Base-by-base conservation (phyloP, 2,113 vertebrate species). In the Naja naja region DNA sequence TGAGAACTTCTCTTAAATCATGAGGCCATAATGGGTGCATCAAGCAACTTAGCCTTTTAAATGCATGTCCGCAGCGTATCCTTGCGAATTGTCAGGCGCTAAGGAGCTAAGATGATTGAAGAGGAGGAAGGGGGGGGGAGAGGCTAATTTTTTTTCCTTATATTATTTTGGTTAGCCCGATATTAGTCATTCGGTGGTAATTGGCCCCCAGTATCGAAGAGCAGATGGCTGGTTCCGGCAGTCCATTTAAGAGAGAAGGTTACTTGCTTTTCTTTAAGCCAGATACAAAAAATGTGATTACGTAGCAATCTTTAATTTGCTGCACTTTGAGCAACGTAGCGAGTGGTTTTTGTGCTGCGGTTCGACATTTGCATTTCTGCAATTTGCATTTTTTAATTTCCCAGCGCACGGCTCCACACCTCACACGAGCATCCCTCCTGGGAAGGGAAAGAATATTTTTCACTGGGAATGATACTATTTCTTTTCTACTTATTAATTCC, bases 341-440 rank as follows among this genome's bases (percentile, higher is more conserved):
- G 74, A 97, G 96, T 95, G 95, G 95, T 60, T 89, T 85, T 69
- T 58, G 2, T 96, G 97, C 96, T 94, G 96, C 74, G 95, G 90
- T 97, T 97, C 97, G 95, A 89, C 94, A 97, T 98, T 98, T 98
- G 96, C 96, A 97, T 97, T 97, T 97, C 53, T 97, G 97, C 95
- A 96, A 98, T 98, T 98, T 98, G 97, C 97, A 98, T 97, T 97
- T 97, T 98, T 97, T 98, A 98, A 98, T 98, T 97, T 98, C 96
- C 96, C 96, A 96, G 97, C 96, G 96, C 97, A 95, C 94, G 95
- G 94, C 93, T 97, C 96, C 93, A 96, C 96, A 98, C 95, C 97
- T 98, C 30, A 97, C 95, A 91, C 94, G 96, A 96, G 94, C 96
- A 96, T 96, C 93, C 94, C 97, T 95, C 60, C 30, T 95, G 96